These are phyloP conservation scores for Nephila pilipes DNA, from an alignment of 1,140 invertebrate species.

Conservation along the genomic window DNA sequence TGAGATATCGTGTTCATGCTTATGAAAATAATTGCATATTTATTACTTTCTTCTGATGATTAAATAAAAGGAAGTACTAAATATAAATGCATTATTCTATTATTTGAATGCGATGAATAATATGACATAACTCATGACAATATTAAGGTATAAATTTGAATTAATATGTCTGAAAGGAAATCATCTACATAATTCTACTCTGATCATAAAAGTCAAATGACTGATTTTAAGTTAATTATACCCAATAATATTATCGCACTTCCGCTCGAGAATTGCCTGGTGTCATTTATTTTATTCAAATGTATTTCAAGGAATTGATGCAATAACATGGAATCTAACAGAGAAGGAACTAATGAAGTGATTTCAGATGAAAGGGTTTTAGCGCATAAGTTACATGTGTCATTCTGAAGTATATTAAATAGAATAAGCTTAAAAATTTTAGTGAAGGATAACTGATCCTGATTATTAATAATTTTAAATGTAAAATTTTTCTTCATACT, in stretches of 20 bases:
- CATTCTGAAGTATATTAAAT: neutral
- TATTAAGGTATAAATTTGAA: neutral
- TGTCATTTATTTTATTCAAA: neutral
- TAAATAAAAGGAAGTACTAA: neutral
- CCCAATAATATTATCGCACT: neutral
- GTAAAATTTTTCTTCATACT: too few species aligned
- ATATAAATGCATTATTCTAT: neutral
- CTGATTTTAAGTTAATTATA: neutral
- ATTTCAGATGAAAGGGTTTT: too few species aligned
- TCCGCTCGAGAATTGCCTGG: neutral
- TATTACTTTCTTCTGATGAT: neutral
- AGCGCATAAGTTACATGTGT: neutral
- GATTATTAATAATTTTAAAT: too few species aligned
- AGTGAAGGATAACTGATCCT: neutral
- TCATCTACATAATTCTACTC: neutral
- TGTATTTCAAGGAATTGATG: neutral
- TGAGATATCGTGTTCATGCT: too few species aligned
- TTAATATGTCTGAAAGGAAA: neutral
- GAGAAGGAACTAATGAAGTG: neutral
- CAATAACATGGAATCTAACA: neutral
- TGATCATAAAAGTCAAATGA: neutral
- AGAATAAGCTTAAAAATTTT: neutral
- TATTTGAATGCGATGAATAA: neutral
- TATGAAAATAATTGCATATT: neutral
- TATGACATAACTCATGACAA: neutral